These are phyloP conservation scores for Aepyceros melampus DNA, from an alignment of 2,113 vertebrate genomes.

Conservation along the genomic window DNA sequence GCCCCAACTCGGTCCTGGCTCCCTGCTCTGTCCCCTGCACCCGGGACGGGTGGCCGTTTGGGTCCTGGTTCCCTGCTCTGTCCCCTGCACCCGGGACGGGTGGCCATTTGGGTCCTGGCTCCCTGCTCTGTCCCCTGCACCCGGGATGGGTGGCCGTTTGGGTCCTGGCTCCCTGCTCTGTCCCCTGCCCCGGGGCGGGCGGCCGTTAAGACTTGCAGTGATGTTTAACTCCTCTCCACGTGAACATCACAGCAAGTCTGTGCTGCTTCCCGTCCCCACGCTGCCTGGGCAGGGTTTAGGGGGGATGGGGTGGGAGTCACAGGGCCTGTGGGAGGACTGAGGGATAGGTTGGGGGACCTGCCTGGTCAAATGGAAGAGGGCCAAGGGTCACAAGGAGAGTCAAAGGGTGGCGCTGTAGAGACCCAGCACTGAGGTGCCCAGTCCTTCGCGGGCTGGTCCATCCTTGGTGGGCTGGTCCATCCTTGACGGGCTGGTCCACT, in stretches of 20 bases:
- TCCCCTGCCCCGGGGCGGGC: constrained; percentile 77
- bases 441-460: neutral
- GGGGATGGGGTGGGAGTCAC: neutral
- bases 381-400: neutral
- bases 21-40: constrained; percentile 54
- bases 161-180: neutral
- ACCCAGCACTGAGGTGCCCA: rapidly evolving
- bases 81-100: constrained; percentile 66
- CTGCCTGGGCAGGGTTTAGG: constrained; percentile 40
- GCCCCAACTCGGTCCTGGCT: neutral
- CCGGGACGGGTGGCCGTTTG: constrained; percentile 87
- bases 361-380: neutral
- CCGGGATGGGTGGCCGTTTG: too few species aligned
- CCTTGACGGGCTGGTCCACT: neutral
- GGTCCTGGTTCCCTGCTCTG: neutral
- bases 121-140: constrained; percentile 54
- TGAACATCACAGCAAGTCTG: constrained; percentile 99
- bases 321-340: neutral
- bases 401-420: neutral
- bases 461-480: too few species aligned
- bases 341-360: neutral
- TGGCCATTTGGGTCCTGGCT: neutral
- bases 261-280: constrained; percentile 89
- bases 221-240: constrained; percentile 97
- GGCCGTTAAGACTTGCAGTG: constrained; percentile 99